Conservation (phyloP, 2,113 vertebrate species). For the Sakesphorus luctuosus region DNA sequence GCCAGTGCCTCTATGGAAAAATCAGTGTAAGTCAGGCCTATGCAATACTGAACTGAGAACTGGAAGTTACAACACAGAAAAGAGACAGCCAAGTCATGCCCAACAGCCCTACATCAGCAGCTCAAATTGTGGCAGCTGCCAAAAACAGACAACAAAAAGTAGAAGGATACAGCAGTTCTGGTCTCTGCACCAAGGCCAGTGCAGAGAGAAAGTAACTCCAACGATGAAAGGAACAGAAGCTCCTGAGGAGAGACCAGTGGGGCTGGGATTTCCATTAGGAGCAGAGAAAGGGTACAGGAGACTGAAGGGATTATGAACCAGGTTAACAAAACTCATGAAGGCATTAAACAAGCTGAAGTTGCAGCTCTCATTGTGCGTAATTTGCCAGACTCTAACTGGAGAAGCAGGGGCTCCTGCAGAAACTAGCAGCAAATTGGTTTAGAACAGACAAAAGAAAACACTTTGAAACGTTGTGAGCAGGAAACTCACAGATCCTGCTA, state of each 20-base stretch:
- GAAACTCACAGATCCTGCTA: background rate
- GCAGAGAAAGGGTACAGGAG: background rate
- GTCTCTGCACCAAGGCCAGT: background rate
- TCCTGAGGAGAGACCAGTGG: fast-evolving
- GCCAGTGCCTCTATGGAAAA: background rate
- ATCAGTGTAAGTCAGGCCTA: background rate
- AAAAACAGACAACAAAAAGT: background rate
- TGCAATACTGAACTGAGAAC: background rate
- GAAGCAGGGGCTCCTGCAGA: background rate
- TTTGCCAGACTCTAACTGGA: background rate
- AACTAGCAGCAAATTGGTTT: background rate
- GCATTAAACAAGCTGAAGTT: background rate
- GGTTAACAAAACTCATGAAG: background rate
- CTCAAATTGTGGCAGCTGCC: background rate
- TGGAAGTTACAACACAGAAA: background rate
- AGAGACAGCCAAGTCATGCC: background rate
- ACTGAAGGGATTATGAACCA: background rate
- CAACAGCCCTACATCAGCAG: background rate
- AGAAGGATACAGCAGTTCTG: background rate
- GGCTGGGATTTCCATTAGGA: background rate
- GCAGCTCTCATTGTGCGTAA: background rate
- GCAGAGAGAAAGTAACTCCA: background rate
- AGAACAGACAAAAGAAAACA: background rate
- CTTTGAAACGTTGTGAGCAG: background rate
- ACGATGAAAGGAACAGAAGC: background rate